Base-by-base conservation (phyloP, 2,888 invertebrate species). In the Dexiosoma caninum region DNA sequence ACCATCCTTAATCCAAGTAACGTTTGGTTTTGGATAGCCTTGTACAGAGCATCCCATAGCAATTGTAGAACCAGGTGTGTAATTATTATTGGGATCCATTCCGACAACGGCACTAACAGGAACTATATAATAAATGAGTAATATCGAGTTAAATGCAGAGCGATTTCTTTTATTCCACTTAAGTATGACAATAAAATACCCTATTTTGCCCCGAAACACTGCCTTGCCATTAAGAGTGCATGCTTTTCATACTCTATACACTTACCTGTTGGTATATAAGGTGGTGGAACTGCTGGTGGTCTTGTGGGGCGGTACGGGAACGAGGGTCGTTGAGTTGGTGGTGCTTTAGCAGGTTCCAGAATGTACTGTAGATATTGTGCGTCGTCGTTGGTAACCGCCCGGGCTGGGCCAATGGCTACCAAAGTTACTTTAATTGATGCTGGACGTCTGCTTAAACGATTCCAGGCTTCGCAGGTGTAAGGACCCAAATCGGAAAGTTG, bases 401-500 rank as follows among this genome's bases (percentile, higher is more conserved):
- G 91, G n/a, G 94, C 93, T 0, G 95, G 94, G 16, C 94, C 94
- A 82, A 93, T 90, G 0, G 95, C 95, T 86, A 93, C 93, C 12
- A 97, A 92, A 0, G 93, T 92, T 7, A 96, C 92, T 12, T 94
- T 92, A 93, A 95, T 95, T 55, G 95, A 94, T 0, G 94, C 94
- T 5, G 97, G 94, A 84, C 93, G 93, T 53, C 60, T 42, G 10
- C 94, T 94, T 8, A 93, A 88, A 2, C 95, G 96, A 87, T 97
- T 97, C 90, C 95, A 97, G 4, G 96, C 97, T 86, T 95, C 95
- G 87, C 98, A 98, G 6, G 94, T 95, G 91, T 98, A 98, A 60
- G 94, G 92, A 4, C 97, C 98, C 66, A 96, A 92, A 85, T 95
- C 95, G 6, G 93, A 92, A 19, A 94, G 86, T 37, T 93, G 92